Conservation (phyloP, 2,113 vertebrate species). For the Lophotis ruficrista region DNA sequence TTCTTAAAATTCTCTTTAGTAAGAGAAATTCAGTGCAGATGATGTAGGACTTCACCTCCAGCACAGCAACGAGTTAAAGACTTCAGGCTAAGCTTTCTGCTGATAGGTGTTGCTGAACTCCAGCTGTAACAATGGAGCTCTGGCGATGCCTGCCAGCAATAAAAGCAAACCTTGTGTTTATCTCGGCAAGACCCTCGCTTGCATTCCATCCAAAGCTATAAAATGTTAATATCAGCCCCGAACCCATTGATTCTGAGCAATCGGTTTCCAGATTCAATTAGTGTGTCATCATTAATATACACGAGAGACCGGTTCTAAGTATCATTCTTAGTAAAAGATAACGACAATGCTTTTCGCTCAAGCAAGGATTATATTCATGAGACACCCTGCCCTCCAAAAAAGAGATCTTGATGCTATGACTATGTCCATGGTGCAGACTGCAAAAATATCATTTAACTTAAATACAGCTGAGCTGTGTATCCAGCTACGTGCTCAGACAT, state of each 20-base stretch:
- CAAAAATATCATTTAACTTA: background rate
- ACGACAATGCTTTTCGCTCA: background rate
- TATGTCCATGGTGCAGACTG: fast-evolving
- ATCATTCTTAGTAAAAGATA: background rate
- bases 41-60: background rate
- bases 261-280: constrained; percentile 20
- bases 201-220: background rate
- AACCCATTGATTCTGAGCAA: background rate
- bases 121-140: background rate
- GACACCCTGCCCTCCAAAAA: background rate
- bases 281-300: background rate
- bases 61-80: background rate
- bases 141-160: background rate
- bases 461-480: background rate
- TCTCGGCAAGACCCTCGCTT: background rate
- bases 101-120: background rate
- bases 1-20: background rate
- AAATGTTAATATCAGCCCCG: background rate
- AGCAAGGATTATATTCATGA: background rate
- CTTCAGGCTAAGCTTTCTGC: background rate
- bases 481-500: background rate
- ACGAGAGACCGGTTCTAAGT: background rate
- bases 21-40: background rate
- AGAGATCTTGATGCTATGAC: background rate
- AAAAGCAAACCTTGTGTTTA: constrained; percentile 15